Evolutionary conservation across 2,888 invertebrate species (phyloP).

Genomic region (Pecten maximus): DNA sequence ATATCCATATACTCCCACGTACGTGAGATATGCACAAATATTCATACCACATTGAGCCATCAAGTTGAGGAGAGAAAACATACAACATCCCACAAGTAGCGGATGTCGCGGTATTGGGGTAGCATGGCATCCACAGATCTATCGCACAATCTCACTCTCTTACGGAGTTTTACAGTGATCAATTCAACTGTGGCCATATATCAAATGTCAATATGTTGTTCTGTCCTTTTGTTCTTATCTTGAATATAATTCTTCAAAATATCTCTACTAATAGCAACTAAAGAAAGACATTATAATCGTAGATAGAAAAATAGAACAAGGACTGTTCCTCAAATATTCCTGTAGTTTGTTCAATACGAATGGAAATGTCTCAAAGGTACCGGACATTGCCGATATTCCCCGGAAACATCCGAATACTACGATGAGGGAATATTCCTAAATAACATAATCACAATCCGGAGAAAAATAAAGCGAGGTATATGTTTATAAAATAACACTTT

Average conservation of each 20-base stretch:
- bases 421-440: constrained; percentile 10
- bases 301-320: constrained; percentile 18
- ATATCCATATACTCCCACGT: too few relatives aligned
- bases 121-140: not conserved
- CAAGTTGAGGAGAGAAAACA: not conserved
- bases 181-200: not conserved
- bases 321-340: not conserved
- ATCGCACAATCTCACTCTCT: not conserved
- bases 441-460: constrained; percentile 20
- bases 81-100: not conserved
- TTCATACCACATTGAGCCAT: constrained; percentile 27
- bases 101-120: not conserved
- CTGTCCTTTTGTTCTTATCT: not conserved
- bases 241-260: not conserved
- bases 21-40: not conserved
- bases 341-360: not conserved
- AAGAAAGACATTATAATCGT: constrained; percentile 21
- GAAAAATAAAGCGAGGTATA: constrained; percentile 35
- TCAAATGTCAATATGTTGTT: not conserved
- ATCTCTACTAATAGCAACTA: not conserved
- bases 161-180: not conserved
- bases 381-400: not conserved
- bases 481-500: constrained; percentile 32
- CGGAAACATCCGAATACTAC: constrained; percentile 22
- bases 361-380: not conserved